phyloP scores from a whole-genome alignment of 1,140 invertebrate genomes.

The Lanistes nyassanus region DNA sequence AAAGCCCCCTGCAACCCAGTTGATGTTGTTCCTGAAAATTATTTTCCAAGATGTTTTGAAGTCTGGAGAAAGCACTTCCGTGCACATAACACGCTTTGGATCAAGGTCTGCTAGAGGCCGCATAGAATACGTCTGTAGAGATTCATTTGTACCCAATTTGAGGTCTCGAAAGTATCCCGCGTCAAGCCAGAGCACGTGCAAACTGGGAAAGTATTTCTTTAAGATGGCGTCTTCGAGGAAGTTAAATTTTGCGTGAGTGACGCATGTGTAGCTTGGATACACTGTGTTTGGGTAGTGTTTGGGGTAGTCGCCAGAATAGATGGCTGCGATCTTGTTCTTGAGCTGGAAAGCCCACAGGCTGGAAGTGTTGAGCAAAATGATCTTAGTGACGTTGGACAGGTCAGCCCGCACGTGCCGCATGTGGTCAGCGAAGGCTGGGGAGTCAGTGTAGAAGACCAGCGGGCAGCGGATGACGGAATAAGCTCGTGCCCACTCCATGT shows the following conservation, averaged over 20 bases:
- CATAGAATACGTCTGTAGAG: neutral
- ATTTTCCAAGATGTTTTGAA: neutral
- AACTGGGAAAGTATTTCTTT: constrained; percentile 31
- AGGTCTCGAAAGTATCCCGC: constrained; percentile 35
- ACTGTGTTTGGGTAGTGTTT: constrained; percentile 39
- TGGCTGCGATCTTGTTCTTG: constrained; percentile 30
- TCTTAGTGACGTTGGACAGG: constrained; percentile 21
- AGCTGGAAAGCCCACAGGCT: constrained; percentile 37
- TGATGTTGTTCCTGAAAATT: neutral
- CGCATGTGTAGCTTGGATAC: constrained; percentile 38
- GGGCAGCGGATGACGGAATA: constrained; percentile 36
- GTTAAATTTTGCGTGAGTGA: constrained; percentile 43
- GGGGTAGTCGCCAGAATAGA: constrained; percentile 37
- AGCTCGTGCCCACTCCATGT: constrained; percentile 29
- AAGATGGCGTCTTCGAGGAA: constrained; percentile 17
- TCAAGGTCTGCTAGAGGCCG: neutral
- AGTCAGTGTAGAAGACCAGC: constrained; percentile 46
- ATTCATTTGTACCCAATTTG: neutral
- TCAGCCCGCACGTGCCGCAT: constrained; percentile 30
- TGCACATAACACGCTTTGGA: constrained; percentile 1
- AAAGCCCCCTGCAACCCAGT: constrained; percentile 24
- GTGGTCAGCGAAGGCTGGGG: constrained; percentile 10
- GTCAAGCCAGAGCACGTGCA: constrained; percentile 41
- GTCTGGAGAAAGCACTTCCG: neutral
- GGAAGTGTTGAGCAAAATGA: constrained; percentile 29